Evolutionary conservation across 2,113 vertebrate genomes (phyloP).

Genomic region (Narcine bancroftii): DNA sequence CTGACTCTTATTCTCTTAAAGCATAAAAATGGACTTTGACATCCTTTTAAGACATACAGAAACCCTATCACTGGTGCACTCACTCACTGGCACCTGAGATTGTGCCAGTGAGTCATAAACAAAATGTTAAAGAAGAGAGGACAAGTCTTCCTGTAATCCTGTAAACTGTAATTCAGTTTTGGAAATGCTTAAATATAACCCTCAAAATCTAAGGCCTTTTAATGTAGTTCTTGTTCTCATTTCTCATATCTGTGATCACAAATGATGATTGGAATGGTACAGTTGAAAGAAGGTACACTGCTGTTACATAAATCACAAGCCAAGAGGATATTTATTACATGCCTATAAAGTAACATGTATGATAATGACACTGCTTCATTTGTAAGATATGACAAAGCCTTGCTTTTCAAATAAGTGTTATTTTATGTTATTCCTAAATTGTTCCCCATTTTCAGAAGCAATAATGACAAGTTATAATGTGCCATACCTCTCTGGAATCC

Average conservation of each 20-base stretch:
- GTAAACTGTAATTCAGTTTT: neutral
- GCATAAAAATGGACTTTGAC: neutral
- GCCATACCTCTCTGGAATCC: slow-evolving; percentile 79
- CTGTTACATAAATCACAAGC: neutral
- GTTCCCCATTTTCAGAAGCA: neutral
- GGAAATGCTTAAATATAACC: neutral
- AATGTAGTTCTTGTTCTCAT: neutral
- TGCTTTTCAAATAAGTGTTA: neutral
- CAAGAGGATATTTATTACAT: neutral
- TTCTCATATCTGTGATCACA: neutral
- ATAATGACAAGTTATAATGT: neutral
- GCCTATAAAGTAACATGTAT: neutral
- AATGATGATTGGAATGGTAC: neutral
- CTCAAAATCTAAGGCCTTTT: neutral
- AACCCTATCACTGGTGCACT: neutral
- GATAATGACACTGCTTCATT: neutral
- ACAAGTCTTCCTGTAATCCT: neutral
- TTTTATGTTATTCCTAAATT: neutral
- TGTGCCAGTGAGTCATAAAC: neutral
- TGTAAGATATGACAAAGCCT: neutral
- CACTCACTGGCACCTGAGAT: neutral
- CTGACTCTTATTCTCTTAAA: neutral
- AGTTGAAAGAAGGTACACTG: neutral
- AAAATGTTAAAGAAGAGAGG: neutral
- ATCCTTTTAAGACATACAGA: neutral